Evolutionary conservation across 2,888 invertebrate species (phyloP).

Genomic region (Hemithea aestivaria): DNA sequence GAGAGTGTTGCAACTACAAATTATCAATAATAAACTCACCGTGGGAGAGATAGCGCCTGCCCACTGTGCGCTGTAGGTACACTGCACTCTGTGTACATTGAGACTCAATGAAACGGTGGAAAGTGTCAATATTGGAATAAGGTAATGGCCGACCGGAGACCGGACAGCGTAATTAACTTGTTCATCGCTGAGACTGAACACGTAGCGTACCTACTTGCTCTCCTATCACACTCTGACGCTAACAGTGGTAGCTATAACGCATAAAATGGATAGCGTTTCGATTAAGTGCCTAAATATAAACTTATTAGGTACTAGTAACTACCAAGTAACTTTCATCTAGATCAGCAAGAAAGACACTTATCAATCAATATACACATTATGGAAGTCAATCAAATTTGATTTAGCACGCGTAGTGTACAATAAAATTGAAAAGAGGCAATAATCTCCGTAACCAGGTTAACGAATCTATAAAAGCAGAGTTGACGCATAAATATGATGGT

Average conservation of each 20-base stretch:
- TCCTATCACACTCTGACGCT: too few species aligned
- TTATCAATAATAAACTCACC: conserved; percentile 40
- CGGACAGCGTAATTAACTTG: conserved; percentile 19
- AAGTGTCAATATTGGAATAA: conserved; percentile 45
- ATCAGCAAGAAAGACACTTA: too few species aligned
- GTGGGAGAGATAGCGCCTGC: conserved; percentile 25
- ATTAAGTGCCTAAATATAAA: too few species aligned
- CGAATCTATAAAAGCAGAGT: conserved; percentile 10
- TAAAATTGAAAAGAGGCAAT: neutral
- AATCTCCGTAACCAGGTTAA: neutral
- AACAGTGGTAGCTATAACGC: too few species aligned
- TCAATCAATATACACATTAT: too few species aligned
- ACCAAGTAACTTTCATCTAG: too few species aligned
- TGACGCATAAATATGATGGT: conserved; percentile 3
- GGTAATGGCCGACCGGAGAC: conserved; percentile 15
- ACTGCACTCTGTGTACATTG: conserved; percentile 31
- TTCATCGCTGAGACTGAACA: conserved; percentile 10
- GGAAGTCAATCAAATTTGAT: too few species aligned
- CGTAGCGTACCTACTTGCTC: neutral
- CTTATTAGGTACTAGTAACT: too few species aligned
- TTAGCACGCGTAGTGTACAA: neutral
- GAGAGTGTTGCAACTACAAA: conserved; percentile 32
- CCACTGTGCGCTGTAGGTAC: too few species aligned
- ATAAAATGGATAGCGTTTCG: too few species aligned
- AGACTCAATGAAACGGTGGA: conserved; percentile 31